Evolutionary conservation across 2,888 invertebrate genomes (phyloP).

Genomic region (Drosophila atripex): DNA sequence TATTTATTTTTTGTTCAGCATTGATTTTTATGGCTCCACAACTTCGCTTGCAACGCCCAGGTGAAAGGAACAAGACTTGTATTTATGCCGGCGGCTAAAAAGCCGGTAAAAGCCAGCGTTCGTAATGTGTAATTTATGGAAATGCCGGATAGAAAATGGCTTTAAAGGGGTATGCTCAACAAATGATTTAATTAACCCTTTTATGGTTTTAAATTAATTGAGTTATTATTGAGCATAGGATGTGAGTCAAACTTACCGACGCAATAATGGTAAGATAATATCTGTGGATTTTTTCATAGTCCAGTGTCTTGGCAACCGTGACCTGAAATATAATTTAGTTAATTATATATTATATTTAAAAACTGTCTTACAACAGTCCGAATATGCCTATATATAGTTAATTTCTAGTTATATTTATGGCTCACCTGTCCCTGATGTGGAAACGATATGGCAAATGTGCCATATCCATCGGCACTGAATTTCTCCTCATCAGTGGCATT

Average conservation of each 20-base stretch:
- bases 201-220: constrained; percentile 6
- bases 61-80: constrained; percentile 20
- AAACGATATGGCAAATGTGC: constrained; percentile 92
- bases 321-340: constrained; percentile 84
- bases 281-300: constrained; percentile 94
- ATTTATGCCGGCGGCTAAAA: constrained; percentile 9
- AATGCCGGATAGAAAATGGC: not conserved
- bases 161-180: not conserved
- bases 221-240: not conserved
- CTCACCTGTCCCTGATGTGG: constrained; percentile 92
- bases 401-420: not conserved
- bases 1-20: not conserved
- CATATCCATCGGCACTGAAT: constrained; percentile 90
- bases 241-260: constrained; percentile 87
- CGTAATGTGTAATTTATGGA: constrained; percentile 8
- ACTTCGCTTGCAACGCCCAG: constrained; percentile 1
- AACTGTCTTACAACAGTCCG: too few relatives aligned
- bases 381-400: too few relatives aligned
- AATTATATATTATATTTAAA: constrained; percentile 1
- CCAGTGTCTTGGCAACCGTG: constrained; percentile 92
- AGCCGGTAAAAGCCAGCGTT: constrained; percentile 16
- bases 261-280: constrained; percentile 95
- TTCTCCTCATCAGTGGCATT: constrained; percentile 85
- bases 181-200: constrained; percentile 19
- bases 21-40: not conserved